phyloP scores from a whole-genome alignment of 2,888 invertebrate genomes.

The Dasysyrphus tricinctus region DNA sequence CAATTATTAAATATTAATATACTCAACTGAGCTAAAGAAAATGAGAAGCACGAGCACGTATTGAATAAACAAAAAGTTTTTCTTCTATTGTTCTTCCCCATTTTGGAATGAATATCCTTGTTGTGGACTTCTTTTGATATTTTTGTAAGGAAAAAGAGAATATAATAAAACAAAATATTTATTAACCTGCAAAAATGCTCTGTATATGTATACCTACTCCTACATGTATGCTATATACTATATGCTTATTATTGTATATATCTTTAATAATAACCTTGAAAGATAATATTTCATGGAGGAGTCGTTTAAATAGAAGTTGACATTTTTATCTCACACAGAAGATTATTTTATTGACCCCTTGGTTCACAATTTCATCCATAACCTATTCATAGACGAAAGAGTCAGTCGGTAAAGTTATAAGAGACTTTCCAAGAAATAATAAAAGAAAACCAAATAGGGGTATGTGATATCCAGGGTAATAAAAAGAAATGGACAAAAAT shows the following conservation, averaged over 20 bases:
- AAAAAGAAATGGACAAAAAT: conserved; percentile 24
- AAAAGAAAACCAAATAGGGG: neutral
- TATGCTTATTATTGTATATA: neutral
- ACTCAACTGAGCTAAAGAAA: neutral
- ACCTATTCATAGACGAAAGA: neutral
- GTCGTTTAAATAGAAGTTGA: conserved; percentile 23
- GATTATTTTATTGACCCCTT: conserved; percentile 41
- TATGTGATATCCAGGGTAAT: conserved; percentile 20
- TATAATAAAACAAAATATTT: conserved; percentile 28
- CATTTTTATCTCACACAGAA: conserved; percentile 21
- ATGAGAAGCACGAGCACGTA: conserved; percentile 15
- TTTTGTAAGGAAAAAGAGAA: neutral
- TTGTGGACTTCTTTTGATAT: neutral
- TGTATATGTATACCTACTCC: too few species aligned
- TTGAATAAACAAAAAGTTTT: conserved; percentile 14
- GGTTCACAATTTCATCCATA: conserved; percentile 20
- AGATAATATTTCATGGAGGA: conserved; percentile 27
- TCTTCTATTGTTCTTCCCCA: neutral
- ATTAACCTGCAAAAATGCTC: neutral
- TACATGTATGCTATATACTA: too few species aligned
- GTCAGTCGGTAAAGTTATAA: neutral
- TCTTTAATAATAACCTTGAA: conserved; percentile 26
- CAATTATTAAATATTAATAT: conserved; percentile 18
- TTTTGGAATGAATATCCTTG: neutral
- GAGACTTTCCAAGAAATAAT: neutral